Percentiles rank a stretch among this genome's conserved stretches.
Evolutionary conservation across 2,888 invertebrate genomes (phyloP).

Genomic region (Synanthedon myopaeformis): DNA sequence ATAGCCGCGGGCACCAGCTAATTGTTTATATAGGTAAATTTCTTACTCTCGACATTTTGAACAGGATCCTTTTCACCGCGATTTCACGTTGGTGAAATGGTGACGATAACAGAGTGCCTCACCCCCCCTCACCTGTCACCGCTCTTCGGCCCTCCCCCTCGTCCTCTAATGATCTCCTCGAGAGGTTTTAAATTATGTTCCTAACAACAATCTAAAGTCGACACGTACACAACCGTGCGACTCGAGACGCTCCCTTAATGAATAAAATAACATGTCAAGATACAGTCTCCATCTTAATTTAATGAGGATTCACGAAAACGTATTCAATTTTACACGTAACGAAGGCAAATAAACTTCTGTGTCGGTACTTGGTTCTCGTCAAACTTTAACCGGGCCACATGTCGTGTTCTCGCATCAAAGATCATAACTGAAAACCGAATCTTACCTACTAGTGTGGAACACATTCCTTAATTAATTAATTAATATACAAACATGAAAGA

Average conservation of each 20-base stretch:
- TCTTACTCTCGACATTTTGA: no score
- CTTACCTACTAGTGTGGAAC: background rate
- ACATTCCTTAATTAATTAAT: constrained; percentile 31
- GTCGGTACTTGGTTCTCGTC: background rate
- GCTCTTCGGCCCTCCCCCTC: constrained; percentile 18
- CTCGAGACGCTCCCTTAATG: constrained; percentile 52
- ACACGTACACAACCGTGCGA: constrained; percentile 46
- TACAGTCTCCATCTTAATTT: constrained; percentile 65
- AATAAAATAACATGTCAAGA: constrained; percentile 68
- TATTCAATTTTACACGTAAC: constrained; percentile 64
- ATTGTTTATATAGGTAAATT: no score
- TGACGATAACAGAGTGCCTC: background rate
- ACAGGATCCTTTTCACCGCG: no score
- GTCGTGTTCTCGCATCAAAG: constrained; percentile 3
- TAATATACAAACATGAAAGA: constrained; percentile 29
- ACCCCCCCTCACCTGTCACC: constrained; percentile 6
- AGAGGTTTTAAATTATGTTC: constrained; percentile 63
- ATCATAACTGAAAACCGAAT: constrained; percentile 1
- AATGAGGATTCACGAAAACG: constrained; percentile 59
- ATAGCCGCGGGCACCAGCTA: no score
- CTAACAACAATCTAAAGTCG: constrained; percentile 57
- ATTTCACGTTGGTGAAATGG: no score
- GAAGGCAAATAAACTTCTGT: constrained; percentile 56
- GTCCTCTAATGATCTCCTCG: constrained; percentile 50
- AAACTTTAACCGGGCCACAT: constrained; percentile 3